Percentiles rank a stretch among this genome's conserved stretches.
Evolutionary conservation across 1,140 invertebrate genomes (phyloP).

Genomic region (Macrosteles quadrilineatus): DNA sequence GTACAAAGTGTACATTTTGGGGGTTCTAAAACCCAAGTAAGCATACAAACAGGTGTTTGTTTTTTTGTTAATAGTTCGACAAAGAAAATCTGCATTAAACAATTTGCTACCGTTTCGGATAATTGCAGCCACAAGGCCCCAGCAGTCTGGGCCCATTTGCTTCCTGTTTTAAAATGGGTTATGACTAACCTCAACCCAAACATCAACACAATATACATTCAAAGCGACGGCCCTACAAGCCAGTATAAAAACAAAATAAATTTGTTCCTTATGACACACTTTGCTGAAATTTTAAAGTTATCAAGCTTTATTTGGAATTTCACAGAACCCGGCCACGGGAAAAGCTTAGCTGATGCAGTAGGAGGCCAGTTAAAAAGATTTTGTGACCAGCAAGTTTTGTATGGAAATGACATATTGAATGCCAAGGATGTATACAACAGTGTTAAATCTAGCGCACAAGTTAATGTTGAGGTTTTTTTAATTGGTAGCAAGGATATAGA

Average conservation of each 20-base stretch:
- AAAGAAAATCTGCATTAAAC: slow-evolving; percentile 35
- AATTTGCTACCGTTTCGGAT: slow-evolving; percentile 48
- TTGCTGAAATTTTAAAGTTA: too few species aligned
- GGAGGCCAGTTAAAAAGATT: too few species aligned
- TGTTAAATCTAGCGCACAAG: too few species aligned
- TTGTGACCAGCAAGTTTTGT: too few species aligned
- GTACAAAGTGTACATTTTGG: slow-evolving; percentile 47
- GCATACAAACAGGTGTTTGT: slow-evolving; percentile 48
- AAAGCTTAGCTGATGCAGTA: too few species aligned
- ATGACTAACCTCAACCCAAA: background rate
- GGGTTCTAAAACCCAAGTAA: slow-evolving; percentile 43
- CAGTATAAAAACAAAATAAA: slow-evolving; percentile 37
- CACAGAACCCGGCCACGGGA: too few species aligned
- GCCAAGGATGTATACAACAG: too few species aligned
- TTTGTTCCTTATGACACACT: too few species aligned
- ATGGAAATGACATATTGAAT: too few species aligned
- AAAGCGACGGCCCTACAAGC: slow-evolving; percentile 21
- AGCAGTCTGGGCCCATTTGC: slow-evolving; percentile 47
- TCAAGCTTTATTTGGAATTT: too few species aligned
- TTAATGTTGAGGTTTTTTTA: too few species aligned
- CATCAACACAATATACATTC: slow-evolving; percentile 27
- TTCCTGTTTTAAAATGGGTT: slow-evolving; percentile 40
- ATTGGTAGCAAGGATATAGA: too few species aligned
- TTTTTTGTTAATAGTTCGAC: slow-evolving; percentile 29
- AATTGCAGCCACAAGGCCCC: slow-evolving; percentile 45